These are phyloP conservation scores for Papilio helenus DNA, from an alignment of 1,140 invertebrate species.

Conservation along the genomic window DNA sequence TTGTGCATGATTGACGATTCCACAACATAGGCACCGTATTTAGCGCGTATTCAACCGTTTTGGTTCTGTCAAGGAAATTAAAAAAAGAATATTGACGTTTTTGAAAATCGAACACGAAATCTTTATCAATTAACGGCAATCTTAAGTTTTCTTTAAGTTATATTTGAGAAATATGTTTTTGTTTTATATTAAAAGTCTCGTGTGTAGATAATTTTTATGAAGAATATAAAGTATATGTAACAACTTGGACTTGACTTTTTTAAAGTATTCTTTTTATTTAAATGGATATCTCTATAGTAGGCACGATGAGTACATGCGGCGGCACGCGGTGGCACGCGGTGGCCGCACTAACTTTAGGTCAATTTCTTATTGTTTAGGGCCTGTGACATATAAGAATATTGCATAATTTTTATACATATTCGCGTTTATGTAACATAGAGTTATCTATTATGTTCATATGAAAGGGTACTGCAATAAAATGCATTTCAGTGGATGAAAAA, in stretches of 20 bases:
- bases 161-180: conserved; percentile 74
- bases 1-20: conserved; percentile 16
- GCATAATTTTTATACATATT: conserved; percentile 71
- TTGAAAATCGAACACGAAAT: conserved; percentile 3
- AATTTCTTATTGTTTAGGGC: conserved; percentile 60
- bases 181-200: conserved; percentile 77
- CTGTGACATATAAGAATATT: conserved; percentile 57
- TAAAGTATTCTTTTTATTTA: conserved; percentile 53
- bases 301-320: conserved; percentile 44
- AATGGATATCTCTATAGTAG: conserved; percentile 43
- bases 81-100: conserved; percentile 1
- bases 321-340: conserved; percentile 11
- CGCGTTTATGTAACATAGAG: conserved; percentile 65
- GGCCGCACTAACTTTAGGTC: conserved; percentile 45
- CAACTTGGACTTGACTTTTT: conserved; percentile 63
- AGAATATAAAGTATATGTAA: conserved; percentile 81
- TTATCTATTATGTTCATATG: conserved; percentile 69
- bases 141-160: conserved; percentile 67
- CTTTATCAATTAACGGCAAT: conserved; percentile 42
- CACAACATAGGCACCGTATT: conserved; percentile 4
- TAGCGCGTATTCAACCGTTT: not conserved
- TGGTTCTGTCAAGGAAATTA: not conserved
- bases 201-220: conserved; percentile 82
- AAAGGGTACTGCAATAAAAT: conserved; percentile 72
- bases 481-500: conserved; percentile 71